Conservation (phyloP, 2,797 vertebrate species). For the Lithobates sylvaticus region DNA sequence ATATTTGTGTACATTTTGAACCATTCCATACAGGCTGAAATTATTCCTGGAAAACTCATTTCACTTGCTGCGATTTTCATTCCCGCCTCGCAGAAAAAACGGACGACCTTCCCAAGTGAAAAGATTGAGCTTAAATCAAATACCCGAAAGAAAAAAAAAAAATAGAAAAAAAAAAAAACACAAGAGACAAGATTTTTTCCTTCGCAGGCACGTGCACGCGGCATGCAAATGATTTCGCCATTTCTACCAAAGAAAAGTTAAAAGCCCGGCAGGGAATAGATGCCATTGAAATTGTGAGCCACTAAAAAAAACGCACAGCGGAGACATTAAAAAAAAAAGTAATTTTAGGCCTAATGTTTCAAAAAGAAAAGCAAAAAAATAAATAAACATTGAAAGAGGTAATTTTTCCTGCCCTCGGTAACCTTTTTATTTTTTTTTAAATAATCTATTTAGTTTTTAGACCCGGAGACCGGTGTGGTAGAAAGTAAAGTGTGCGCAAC, state of each 20-base stretch:
- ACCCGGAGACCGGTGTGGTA: neutral
- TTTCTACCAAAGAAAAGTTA: conserved; percentile 33
- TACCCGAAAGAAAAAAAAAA: neutral
- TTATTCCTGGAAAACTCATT: neutral
- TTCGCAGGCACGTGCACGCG: neutral
- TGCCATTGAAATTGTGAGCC: conserved; percentile 33
- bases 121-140: neutral
- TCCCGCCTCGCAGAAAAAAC: neutral
- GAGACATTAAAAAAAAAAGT: conserved; percentile 1
- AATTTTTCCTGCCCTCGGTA: neutral
- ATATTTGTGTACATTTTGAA: neutral
- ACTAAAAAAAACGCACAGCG: neutral
- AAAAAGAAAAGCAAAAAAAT: neutral
- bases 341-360: neutral
- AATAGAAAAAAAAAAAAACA: neutral
- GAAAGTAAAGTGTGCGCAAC: neutral
- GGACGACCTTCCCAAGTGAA: neutral
- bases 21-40: neutral
- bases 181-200: neutral
- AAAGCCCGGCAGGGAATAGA: conserved; percentile 38
- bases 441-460: conserved; percentile 26
- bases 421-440: neutral
- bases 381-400: neutral
- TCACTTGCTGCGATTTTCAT: neutral
- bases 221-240: conserved; percentile 43